phyloP scores from a whole-genome alignment of 1,140 invertebrate genomes.

The Bursaphelenchus mucronatus region DNA sequence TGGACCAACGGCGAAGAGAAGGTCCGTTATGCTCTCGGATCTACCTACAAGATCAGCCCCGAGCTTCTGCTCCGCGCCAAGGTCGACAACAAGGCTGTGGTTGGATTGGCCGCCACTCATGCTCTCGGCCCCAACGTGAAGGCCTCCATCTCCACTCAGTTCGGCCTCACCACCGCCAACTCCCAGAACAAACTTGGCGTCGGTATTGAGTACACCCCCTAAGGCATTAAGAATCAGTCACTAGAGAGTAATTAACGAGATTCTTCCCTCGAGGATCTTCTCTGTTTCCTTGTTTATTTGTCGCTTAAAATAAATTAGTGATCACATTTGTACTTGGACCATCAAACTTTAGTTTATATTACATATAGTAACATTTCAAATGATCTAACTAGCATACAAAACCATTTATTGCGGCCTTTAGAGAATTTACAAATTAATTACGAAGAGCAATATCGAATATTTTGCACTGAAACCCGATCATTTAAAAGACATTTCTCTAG shows the following conservation, averaged over 20 bases:
- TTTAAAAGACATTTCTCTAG: no score
- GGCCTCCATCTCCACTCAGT: constrained; percentile 42
- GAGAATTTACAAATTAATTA: no score
- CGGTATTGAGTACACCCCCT: constrained; percentile 39
- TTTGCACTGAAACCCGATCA: no score
- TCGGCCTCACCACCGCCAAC: constrained; percentile 28
- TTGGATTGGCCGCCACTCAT: constrained; percentile 38
- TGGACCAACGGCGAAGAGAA: constrained; percentile 51
- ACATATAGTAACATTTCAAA: no score
- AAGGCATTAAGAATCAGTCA: background rate
- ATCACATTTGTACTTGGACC: no score
- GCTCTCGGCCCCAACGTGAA: constrained; percentile 25
- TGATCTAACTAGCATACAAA: no score
- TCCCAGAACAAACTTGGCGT: constrained; percentile 41
- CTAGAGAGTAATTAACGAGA: background rate
- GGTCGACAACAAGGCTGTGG: constrained; percentile 52
- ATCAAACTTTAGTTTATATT: no score
- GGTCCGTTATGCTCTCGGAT: constrained; percentile 48
- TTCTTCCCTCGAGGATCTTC: no score
- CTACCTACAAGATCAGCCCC: constrained; percentile 47
- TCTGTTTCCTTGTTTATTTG: no score
- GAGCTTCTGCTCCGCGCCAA: constrained; percentile 57
- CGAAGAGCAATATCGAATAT: no score
- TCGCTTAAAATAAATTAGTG: no score
- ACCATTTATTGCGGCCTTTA: no score